Conservation (phyloP, 2,113 vertebrate genomes). For the Natator depressus region DNA sequence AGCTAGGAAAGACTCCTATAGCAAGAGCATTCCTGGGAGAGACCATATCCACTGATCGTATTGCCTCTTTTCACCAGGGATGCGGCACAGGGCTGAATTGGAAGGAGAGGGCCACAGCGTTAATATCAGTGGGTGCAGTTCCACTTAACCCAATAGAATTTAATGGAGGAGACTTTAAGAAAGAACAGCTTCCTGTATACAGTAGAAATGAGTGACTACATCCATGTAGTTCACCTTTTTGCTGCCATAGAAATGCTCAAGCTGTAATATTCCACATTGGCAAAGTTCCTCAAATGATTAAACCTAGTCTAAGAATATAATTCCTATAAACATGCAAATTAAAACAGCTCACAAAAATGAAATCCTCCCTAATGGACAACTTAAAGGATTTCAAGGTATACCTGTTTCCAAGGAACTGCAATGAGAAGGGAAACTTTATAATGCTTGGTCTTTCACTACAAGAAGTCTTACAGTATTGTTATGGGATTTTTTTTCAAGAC, state of each 20-base stretch:
- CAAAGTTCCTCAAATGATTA: not conserved
- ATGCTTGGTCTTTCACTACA: not conserved
- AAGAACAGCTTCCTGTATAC: too few relatives aligned
- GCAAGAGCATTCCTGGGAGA: not conserved
- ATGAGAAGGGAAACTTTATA: not conserved
- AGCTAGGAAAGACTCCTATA: not conserved
- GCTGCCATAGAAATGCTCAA: not conserved
- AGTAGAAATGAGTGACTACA: too few relatives aligned
- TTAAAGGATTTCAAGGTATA: not conserved
- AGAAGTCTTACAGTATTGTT: not conserved
- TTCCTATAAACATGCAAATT: not conserved
- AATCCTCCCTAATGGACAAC: not conserved
- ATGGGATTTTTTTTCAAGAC: not conserved
- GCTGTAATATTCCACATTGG: not conserved
- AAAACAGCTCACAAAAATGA: not conserved
- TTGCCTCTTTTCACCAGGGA: too few relatives aligned
- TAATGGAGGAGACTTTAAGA: too few relatives aligned
- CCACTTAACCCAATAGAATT: too few relatives aligned
- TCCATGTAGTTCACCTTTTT: not conserved
- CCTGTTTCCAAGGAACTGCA: not conserved
- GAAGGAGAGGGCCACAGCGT: too few relatives aligned
- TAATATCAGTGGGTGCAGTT: too few relatives aligned
- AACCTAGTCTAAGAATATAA: not conserved
- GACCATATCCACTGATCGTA: not conserved
- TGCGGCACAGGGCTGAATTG: too few relatives aligned